Evolutionary conservation across 2,888 invertebrate genomes (phyloP).

Genomic region (Cheilosia variabilis): DNA sequence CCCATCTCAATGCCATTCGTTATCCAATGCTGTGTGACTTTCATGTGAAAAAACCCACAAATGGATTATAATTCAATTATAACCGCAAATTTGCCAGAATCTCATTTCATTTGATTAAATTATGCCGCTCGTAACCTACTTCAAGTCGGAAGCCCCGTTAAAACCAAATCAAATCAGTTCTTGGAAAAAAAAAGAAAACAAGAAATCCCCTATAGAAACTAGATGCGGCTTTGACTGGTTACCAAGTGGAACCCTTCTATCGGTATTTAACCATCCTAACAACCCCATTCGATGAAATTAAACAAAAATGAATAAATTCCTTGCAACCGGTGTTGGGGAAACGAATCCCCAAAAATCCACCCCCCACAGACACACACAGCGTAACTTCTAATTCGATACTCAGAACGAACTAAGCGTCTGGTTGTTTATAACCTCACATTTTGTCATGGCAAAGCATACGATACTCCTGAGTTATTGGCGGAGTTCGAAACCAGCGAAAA

Average conservation of each 20-base stretch:
- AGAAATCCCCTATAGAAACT: neutral
- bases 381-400: slow-evolving; percentile 32
- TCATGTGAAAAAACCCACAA: slow-evolving; percentile 28
- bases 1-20: slow-evolving; percentile 7
- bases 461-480: neutral
- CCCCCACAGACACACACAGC: neutral
- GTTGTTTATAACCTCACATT: slow-evolving; percentile 65
- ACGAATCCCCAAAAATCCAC: neutral
- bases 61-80: slow-evolving; percentile 46
- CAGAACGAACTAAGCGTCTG: slow-evolving; percentile 13
- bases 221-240: neutral
- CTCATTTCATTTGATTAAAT: slow-evolving; percentile 43
- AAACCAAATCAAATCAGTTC: slow-evolving; percentile 8
- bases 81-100: slow-evolving; percentile 33
- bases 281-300: slow-evolving; percentile 69
- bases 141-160: slow-evolving; percentile 27
- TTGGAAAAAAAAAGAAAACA: neutral
- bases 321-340: slow-evolving; percentile 27
- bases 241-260: slow-evolving; percentile 60
- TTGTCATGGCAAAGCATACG: slow-evolving; percentile 65
- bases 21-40: neutral
- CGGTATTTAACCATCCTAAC: slow-evolving; percentile 73
- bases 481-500: slow-evolving; percentile 35
- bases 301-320: slow-evolving; percentile 56
- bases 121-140: slow-evolving; percentile 60